Conservation (phyloP, 1,140 invertebrate genomes). For the Ptiloglossa arizonensis region DNA sequence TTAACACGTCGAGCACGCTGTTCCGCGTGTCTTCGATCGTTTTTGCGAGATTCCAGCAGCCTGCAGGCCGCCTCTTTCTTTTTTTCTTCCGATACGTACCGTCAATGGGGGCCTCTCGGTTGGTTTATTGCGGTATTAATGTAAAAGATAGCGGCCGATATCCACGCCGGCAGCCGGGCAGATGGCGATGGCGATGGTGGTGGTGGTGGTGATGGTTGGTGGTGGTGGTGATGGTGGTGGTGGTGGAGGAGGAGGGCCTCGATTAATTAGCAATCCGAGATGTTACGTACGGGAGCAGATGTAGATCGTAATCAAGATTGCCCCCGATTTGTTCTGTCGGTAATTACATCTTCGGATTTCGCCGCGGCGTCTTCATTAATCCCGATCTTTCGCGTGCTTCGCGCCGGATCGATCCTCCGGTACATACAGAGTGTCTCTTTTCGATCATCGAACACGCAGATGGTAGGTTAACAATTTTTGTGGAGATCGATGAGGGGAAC, state of each 20-base stretch:
- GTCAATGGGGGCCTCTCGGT: slow-evolving; percentile 28
- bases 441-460: too few relatives aligned
- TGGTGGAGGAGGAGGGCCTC: too few relatives aligned
- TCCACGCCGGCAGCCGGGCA: too few relatives aligned
- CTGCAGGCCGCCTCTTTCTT: slow-evolving; percentile 29
- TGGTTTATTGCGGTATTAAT: slow-evolving; percentile 61
- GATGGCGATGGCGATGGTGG: not conserved
- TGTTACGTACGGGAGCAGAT: slow-evolving; percentile 42
- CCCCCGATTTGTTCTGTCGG: slow-evolving; percentile 52
- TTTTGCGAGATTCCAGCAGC: slow-evolving; percentile 50
- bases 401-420: too few relatives aligned
- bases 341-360: slow-evolving; percentile 56
- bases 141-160: slow-evolving; percentile 36
- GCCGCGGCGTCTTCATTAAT: slow-evolving; percentile 49
- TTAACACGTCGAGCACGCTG: slow-evolving; percentile 54
- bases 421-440: too few relatives aligned
- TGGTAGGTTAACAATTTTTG: too few relatives aligned
- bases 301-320: slow-evolving; percentile 51
- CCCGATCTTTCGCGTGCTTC: slow-evolving; percentile 26
- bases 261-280: slow-evolving; percentile 41
- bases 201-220: too few relatives aligned
- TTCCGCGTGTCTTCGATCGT: slow-evolving; percentile 61
- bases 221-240: too few relatives aligned
- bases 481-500: too few relatives aligned
- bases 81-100: slow-evolving; percentile 33